These are phyloP conservation scores for Ptilonorhynchus violaceus DNA, from an alignment of 2,113 vertebrate species.

Conservation along the genomic window DNA sequence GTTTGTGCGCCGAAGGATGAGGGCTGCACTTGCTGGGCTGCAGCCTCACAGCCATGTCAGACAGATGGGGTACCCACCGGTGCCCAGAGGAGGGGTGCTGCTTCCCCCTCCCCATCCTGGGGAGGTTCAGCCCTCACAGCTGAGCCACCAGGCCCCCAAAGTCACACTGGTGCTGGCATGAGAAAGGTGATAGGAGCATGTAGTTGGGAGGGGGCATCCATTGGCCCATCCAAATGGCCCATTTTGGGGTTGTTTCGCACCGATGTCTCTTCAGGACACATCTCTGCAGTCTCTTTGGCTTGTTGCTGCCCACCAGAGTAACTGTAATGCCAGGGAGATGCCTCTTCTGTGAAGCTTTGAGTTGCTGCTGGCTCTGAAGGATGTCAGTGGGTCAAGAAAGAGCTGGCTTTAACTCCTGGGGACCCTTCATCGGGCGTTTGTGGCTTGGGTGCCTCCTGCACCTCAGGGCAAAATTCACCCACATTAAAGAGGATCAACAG, in stretches of 20 bases:
- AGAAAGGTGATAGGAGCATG: background rate
- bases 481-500: background rate
- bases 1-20: background rate
- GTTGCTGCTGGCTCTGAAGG: fast-evolving
- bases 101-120: background rate
- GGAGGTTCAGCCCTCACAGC: background rate
- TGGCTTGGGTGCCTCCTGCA: background rate
- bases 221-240: background rate
- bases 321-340: background rate
- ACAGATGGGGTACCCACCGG: background rate
- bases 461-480: background rate
- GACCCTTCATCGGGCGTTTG: background rate
- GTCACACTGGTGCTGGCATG: background rate
- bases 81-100: background rate
- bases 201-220: fast-evolving
- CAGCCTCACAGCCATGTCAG: background rate
- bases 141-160: background rate
- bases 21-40: background rate
- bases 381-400: background rate
- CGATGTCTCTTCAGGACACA: fast-evolving
- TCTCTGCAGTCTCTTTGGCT: fast-evolving
- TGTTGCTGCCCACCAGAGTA: background rate
- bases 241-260: background rate
- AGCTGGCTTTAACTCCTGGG: background rate
- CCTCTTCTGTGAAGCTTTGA: background rate